Conservation (phyloP, 2,888 invertebrate genomes). For the Zootermopsis nevadensis region DNA sequence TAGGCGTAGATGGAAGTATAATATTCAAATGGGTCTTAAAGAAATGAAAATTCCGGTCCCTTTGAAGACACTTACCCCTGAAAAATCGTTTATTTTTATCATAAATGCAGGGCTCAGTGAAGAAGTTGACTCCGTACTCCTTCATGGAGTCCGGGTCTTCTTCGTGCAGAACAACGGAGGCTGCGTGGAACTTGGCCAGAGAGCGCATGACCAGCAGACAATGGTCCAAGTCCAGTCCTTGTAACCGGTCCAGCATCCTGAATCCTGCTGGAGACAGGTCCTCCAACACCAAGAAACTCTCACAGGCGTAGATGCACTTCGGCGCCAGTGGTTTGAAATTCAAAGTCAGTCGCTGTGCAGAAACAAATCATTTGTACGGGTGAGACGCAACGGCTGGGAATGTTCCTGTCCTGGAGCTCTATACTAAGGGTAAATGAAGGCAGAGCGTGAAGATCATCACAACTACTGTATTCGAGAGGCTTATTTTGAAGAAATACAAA, state of each 20-base stretch:
- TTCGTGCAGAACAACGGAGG: background rate
- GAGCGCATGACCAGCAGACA: conserved; percentile 7
- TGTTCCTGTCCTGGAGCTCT: too few relatives aligned
- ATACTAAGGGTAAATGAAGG: too few relatives aligned
- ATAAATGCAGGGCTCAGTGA: background rate
- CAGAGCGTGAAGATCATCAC: too few relatives aligned
- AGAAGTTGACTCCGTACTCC: background rate
- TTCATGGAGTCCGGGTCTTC: background rate
- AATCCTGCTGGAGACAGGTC: background rate
- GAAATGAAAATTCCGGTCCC: too few relatives aligned
- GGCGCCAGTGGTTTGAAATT: background rate
- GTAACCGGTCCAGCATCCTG: background rate
- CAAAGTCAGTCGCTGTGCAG: too few relatives aligned
- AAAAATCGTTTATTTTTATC: background rate
- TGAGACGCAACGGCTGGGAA: too few relatives aligned
- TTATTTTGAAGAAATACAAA: too few relatives aligned
- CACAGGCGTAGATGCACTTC: background rate
- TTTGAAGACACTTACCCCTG: background rate
- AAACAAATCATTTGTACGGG: too few relatives aligned
- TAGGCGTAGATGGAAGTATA: too few relatives aligned
- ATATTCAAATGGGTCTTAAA: too few relatives aligned
- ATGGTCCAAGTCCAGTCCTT: conserved; percentile 17
- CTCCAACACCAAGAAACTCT: conserved; percentile 6
- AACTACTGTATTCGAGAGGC: too few relatives aligned
- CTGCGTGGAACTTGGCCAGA: conserved; percentile 13